Evolutionary conservation across 2,113 vertebrate genomes (phyloP).

Genomic region (Zeus faber): DNA sequence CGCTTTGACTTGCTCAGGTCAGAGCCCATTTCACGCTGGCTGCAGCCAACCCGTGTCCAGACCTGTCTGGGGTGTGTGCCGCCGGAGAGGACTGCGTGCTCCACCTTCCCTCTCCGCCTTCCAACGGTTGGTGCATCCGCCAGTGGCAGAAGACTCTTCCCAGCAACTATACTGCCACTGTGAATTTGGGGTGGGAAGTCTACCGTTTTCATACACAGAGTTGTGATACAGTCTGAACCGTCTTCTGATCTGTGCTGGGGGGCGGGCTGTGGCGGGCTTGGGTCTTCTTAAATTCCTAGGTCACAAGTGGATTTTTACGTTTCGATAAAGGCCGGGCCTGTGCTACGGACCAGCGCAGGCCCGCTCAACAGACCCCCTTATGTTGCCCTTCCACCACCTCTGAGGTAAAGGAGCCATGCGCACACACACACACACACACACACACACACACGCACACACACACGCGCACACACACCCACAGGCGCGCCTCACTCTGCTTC

Average conservation of each 20-base stretch:
- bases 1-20: slow-evolving; percentile 55
- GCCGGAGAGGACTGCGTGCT: slow-evolving; percentile 43
- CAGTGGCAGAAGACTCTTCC: slow-evolving; percentile 66
- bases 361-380: slow-evolving; percentile 60
- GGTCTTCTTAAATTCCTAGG: slow-evolving; percentile 20
- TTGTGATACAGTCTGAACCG: background rate
- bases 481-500: no score
- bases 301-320: slow-evolving; percentile 39
- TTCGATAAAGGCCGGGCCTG: slow-evolving; percentile 42
- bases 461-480: no score
- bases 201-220: background rate
- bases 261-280: background rate
- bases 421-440: background rate
- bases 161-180: slow-evolving; percentile 29
- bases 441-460: no score
- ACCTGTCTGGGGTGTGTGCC: slow-evolving; percentile 39
- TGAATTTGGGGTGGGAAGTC: slow-evolving; percentile 54
- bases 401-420: slow-evolving; percentile 47
- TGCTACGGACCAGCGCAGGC: slow-evolving; percentile 44
- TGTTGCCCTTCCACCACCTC: slow-evolving; percentile 62
- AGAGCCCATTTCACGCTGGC: slow-evolving; percentile 60
- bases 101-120: slow-evolving; percentile 27
- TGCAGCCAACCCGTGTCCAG: slow-evolving; percentile 35
- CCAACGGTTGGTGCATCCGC: slow-evolving; percentile 64
- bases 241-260: background rate